Evolutionary conservation across 2,797 vertebrate species (phyloP), one percentile per base, ranked within the genome.

Genomic region (Sebastes cheni): DNA sequence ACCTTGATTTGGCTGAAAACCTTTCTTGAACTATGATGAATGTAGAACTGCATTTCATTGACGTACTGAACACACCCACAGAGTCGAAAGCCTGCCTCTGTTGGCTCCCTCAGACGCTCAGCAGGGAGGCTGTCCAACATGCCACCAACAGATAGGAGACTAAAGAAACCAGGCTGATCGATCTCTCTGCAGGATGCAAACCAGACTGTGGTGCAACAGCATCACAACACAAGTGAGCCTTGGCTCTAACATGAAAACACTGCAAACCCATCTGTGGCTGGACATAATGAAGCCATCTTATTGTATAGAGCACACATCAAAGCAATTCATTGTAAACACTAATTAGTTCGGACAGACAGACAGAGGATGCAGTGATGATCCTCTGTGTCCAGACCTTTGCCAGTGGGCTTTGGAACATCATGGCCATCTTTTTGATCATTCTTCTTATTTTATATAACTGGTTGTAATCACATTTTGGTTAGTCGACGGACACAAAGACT

Each of bases 121-220:
- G 60, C 20, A 22, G 23, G 59, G 66, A 64, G 69, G 61, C 56
- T 50, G 50, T 46, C 50, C 25, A 46, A 25, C 67, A 67, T 18
- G 23, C 39, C 16, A 32, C 30, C 59, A 66, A 72, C 61, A 75
- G 70, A 75, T 54, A 75, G 69, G 25, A 75, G 16, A 73, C 46
- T 16, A 22, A 42, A 79, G 65, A 67, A 75, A 77, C 59, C 42
- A 16, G 50, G 32, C 8, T 4, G 22, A 75, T 81, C 16, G 9
- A 70, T 67, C 75, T 30, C 59, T 66, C 68, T 7, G 55, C 56
- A 55, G 61, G 39, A 68, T 29, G 23, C 50, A 67, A 30, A 61
- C 20, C 50, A 18, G 27, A 25, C 62, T 30, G 34, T 20, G 20
- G 52, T 66, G 10, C 39, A 70, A 61, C 46, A 29, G 62, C 67